phyloP scores from a whole-genome alignment of 2,888 invertebrate species.

The Caenorhabditis japonica region DNA sequence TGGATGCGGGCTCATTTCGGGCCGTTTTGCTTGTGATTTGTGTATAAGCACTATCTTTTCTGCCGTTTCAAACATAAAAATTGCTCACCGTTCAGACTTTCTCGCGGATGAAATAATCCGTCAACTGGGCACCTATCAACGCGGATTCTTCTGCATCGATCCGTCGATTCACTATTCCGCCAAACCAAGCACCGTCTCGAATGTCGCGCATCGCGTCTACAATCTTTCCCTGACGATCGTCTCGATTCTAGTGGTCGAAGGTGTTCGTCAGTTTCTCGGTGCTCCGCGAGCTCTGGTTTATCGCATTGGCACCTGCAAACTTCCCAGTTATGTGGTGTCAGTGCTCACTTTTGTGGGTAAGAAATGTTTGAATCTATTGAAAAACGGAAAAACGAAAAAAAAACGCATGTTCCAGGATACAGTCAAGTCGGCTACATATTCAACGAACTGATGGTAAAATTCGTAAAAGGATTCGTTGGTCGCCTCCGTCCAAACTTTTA shows the following conservation, averaged over 20 bases:
- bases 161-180: constrained; percentile 15
- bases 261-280: background rate
- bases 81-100: no score
- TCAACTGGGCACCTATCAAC: constrained; percentile 1
- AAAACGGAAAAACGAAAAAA: no score
- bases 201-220: constrained; percentile 14
- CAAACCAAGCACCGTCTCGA: constrained; percentile 15
- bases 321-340: constrained; percentile 9
- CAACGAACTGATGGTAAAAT: constrained; percentile 24
- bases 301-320: background rate
- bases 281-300: background rate
- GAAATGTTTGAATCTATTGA: background rate
- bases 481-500: constrained; percentile 16
- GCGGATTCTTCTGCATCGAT: constrained; percentile 23
- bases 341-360: constrained; percentile 19
- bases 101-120: constrained; percentile 9
- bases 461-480: constrained; percentile 20
- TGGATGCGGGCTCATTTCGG: no score
- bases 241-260: constrained; percentile 9
- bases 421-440: constrained; percentile 23
- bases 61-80: no score
- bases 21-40: no score
- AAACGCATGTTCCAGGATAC: constrained; percentile 25
- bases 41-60: no score
- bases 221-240: constrained; percentile 13